Evolutionary conservation across 2,113 vertebrate species (phyloP).

Genomic region (Mus pahari): DNA sequence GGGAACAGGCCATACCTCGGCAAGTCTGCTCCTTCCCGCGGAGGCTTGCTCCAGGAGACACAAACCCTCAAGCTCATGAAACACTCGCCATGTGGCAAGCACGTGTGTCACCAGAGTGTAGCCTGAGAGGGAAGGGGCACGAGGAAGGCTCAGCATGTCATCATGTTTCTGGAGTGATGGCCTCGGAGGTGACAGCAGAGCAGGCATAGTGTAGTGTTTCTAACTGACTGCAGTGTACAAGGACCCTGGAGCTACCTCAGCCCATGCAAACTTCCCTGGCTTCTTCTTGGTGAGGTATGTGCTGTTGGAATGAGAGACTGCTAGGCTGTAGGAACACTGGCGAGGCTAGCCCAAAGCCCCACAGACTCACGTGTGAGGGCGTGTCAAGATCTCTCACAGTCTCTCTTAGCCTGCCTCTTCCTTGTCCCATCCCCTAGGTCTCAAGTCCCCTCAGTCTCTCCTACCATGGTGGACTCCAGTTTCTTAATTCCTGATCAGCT

Average conservation of each 20-base stretch:
- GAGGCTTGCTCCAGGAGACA: background rate
- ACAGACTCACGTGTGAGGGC: fast-evolving
- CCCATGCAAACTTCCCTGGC: background rate
- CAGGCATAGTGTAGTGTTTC: background rate
- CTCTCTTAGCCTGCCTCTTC: background rate
- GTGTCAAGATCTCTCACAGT: background rate
- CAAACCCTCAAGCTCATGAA: background rate
- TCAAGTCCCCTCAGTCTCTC: background rate
- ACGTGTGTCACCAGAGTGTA: background rate
- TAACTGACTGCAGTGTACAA: background rate
- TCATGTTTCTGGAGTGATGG: background rate
- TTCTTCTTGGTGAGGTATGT: background rate
- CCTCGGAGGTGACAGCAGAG: fast-evolving
- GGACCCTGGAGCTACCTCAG: background rate
- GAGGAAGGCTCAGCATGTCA: background rate
- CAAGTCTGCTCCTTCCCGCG: background rate
- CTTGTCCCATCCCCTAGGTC: background rate
- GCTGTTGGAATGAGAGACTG: background rate
- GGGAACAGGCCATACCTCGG: background rate
- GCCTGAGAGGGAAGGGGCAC: background rate
- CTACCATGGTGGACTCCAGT: too few species aligned
- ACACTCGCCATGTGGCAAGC: background rate
- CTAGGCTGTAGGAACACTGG: background rate
- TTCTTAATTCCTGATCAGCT: background rate
- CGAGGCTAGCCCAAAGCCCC: background rate